Conservation (phyloP, 1,140 invertebrate genomes). For the Argopecten irradians region DNA sequence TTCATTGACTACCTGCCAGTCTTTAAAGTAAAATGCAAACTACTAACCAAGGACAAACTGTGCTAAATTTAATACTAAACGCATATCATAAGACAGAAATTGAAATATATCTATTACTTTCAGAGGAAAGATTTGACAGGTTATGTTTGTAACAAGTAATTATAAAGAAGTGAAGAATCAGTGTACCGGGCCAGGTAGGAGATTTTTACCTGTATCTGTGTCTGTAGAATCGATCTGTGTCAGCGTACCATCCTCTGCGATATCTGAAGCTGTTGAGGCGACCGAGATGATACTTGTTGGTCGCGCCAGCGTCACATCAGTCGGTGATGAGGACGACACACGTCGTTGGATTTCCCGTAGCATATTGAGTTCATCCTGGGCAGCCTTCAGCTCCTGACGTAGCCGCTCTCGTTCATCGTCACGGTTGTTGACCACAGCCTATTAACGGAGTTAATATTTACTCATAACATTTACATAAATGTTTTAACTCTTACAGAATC, state of each 20-base stretch:
- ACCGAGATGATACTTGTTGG: conserved; percentile 65
- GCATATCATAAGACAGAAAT: too few relatives aligned
- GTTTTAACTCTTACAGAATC: too few relatives aligned
- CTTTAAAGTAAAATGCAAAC: too few relatives aligned
- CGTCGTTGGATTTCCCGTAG: conserved; percentile 69
- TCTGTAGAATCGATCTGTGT: not conserved
- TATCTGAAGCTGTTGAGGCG: conserved; percentile 45
- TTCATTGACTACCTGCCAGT: too few relatives aligned
- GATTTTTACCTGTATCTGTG: not conserved
- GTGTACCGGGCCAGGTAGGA: too few relatives aligned
- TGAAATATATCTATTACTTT: too few relatives aligned
- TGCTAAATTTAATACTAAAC: too few relatives aligned
- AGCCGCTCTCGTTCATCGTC: conserved; percentile 87
- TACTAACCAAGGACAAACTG: too few relatives aligned
- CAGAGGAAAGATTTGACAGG: too few relatives aligned
- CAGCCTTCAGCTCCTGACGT: conserved; percentile 84
- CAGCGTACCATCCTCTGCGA: conserved; percentile 32
- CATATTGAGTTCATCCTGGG: conserved; percentile 84
- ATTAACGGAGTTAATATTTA: conserved; percentile 32
- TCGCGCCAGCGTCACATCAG: conserved; percentile 41
- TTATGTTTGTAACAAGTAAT: too few relatives aligned
- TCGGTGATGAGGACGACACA: conserved; percentile 43
- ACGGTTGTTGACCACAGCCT: conserved; percentile 85
- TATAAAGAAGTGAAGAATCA: too few relatives aligned
- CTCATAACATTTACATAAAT: not conserved